Percentiles rank a stretch among this genome's conserved stretches.
Evolutionary conservation across 1,140 invertebrate genomes (phyloP).

Genomic region (Drosophila aff.): DNA sequence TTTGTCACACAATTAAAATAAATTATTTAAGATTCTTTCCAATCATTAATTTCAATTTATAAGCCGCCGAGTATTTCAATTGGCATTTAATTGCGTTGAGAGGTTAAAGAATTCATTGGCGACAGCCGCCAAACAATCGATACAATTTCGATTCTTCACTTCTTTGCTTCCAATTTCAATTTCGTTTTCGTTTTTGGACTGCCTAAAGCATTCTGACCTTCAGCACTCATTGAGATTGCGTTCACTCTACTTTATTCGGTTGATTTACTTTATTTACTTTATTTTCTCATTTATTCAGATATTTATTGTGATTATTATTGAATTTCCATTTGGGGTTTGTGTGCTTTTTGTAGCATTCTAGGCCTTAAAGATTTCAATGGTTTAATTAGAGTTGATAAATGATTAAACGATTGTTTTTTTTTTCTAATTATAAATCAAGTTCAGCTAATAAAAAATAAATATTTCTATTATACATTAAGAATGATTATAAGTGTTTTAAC

Average conservation of each 20-base stretch:
- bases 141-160: conserved; percentile 60
- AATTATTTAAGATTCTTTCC: conserved; percentile 65
- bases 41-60: conserved; percentile 67
- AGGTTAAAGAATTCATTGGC: conserved; percentile 69
- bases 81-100: conserved; percentile 77
- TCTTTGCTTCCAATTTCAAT: conserved; percentile 47
- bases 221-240: conserved; percentile 77
- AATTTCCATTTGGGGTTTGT: conserved; percentile 59
- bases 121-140: conserved; percentile 72
- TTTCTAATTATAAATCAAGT: background rate
- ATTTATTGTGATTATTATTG: conserved; percentile 75
- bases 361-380: conserved; percentile 47
- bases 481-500: too few relatives aligned
- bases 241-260: conserved; percentile 31
- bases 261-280: conserved; percentile 26
- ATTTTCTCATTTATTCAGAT: conserved; percentile 55
- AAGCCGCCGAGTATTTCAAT: conserved; percentile 61
- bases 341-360: conserved; percentile 11
- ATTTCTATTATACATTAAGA: too few relatives aligned
- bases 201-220: conserved; percentile 79
- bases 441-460: too few relatives aligned
- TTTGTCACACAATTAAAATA: conserved; percentile 74
- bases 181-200: conserved; percentile 70
- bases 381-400: conserved; percentile 66
- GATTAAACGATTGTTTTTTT: background rate